These are phyloP conservation scores for Quiscalus mexicanus DNA, from an alignment of 2,113 vertebrate species.

Conservation along the genomic window DNA sequence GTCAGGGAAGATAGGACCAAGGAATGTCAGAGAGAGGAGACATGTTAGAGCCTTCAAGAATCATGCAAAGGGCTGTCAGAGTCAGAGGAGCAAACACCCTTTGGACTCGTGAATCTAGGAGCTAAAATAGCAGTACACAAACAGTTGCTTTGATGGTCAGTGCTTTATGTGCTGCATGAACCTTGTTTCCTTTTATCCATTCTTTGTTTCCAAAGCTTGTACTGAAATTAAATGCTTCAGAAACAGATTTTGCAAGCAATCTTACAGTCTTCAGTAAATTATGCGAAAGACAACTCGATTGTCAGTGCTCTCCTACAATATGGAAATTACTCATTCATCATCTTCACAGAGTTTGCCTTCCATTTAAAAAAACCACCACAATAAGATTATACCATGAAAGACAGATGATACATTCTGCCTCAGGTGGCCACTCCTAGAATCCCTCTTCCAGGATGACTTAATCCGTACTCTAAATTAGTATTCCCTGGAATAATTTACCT, in stretches of 20 bases:
- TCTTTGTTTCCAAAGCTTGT: neutral
- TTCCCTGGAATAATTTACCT: neutral
- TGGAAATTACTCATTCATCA: neutral
- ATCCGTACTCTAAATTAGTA: neutral
- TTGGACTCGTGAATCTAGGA: neutral
- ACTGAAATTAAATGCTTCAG: neutral
- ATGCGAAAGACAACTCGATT: neutral
- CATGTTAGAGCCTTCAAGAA: neutral
- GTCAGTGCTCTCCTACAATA: neutral
- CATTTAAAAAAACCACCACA: neutral
- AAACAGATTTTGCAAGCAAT: neutral
- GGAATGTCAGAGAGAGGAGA: neutral
- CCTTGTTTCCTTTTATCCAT: neutral
- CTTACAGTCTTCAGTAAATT: neutral
- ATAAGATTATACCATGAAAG: neutral
- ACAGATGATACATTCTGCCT: neutral
- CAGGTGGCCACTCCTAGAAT: neutral
- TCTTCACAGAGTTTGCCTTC: neutral
- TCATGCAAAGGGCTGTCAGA: neutral
- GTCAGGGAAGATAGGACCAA: neutral
- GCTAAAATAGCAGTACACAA: neutral
- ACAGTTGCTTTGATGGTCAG: neutral
- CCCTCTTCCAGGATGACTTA: neutral
- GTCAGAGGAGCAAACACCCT: neutral
- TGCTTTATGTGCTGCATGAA: neutral